A percentile compares a stretch with the other conserved stretches of the same genome.
phyloP scores from a whole-genome alignment of 1,140 invertebrate species.

The Drosophila pruinosa region DNA sequence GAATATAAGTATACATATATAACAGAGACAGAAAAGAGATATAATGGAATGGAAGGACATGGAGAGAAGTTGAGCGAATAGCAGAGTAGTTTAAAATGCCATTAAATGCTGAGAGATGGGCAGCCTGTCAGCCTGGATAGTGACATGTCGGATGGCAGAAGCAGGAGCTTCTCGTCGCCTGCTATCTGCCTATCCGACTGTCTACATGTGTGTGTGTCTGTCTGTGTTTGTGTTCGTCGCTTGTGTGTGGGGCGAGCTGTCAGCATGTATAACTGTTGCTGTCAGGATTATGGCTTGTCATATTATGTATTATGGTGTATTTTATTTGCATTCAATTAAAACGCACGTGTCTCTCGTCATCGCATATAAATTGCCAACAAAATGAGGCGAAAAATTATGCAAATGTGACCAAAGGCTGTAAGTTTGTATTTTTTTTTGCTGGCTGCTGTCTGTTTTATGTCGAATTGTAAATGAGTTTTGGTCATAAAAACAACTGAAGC shows the following conservation, averaged over 20 bases:
- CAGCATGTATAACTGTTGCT: conserved; percentile 76
- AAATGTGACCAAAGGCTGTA: conserved; percentile 40
- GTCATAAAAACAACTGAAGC: conserved; percentile 52
- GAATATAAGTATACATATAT: conserved; percentile 49
- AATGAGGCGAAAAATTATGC: conserved; percentile 73
- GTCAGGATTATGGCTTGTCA: conserved; percentile 78
- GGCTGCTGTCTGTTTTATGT: conserved; percentile 19
- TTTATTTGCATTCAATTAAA: conserved; percentile 82
- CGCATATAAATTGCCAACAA: conserved; percentile 76
- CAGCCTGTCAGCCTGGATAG: conserved; percentile 30
- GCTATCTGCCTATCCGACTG: not conserved
- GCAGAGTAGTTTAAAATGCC: conserved; percentile 73
- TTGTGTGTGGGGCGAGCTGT: conserved; percentile 37
- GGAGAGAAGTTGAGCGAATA: conserved; percentile 1
- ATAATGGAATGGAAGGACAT: not conserved
- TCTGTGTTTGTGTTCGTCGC: conserved; percentile 17
- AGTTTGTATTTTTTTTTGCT: conserved; percentile 20
- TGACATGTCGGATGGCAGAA: conserved; percentile 41
- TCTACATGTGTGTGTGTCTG: conserved; percentile 1
- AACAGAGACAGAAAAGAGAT: conserved; percentile 1
- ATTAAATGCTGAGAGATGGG: conserved; percentile 61
- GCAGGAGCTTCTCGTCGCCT: not conserved
- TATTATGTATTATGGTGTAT: conserved; percentile 75
- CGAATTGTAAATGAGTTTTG: conserved; percentile 58
- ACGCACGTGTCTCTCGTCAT: conserved; percentile 65